Evolutionary conservation across 2,797 vertebrate species (phyloP).

Genomic region (Gymnoscopelus microlampas): DNA sequence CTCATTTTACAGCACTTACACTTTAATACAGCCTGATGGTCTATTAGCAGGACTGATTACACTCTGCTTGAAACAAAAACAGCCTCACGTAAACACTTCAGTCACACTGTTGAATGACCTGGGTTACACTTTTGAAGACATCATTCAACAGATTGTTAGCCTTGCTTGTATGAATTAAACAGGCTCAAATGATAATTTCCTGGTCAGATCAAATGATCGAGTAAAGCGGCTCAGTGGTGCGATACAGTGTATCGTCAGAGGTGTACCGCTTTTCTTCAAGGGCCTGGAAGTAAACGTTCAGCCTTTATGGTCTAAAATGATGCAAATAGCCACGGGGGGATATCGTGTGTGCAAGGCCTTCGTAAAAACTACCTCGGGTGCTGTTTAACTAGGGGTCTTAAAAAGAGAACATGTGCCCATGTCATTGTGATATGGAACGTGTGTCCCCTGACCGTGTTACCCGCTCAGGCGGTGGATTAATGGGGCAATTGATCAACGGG

Average conservation of each 20-base stretch:
- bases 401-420: slow-evolving; percentile 44
- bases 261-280: background rate
- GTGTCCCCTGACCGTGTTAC: slow-evolving; percentile 62
- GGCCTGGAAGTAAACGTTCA: slow-evolving; percentile 18
- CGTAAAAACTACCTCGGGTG: slow-evolving; percentile 50
- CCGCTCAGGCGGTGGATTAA: slow-evolving; percentile 72
- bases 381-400: slow-evolving; percentile 63
- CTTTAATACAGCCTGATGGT: no score
- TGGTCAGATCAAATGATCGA: slow-evolving; percentile 19
- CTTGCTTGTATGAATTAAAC: slow-evolving; percentile 43
- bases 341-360: slow-evolving; percentile 32
- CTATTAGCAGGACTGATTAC: no score
- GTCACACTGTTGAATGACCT: slow-evolving; percentile 6
- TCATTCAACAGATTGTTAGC: slow-evolving; percentile 11
- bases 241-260: slow-evolving; percentile 14
- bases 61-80: no score
- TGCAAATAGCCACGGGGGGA: slow-evolving; percentile 42
- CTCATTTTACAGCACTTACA: no score
- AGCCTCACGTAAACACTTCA: background rate
- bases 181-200: slow-evolving; percentile 30
- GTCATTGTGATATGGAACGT: slow-evolving; percentile 35
- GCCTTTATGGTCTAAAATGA: slow-evolving; percentile 45
- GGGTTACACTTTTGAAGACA: background rate
- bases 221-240: slow-evolving; percentile 29
- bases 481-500: slow-evolving; percentile 76